Evolutionary conservation across 2,888 invertebrate genomes (phyloP).

Genomic region (Ellobium chinense): DNA sequence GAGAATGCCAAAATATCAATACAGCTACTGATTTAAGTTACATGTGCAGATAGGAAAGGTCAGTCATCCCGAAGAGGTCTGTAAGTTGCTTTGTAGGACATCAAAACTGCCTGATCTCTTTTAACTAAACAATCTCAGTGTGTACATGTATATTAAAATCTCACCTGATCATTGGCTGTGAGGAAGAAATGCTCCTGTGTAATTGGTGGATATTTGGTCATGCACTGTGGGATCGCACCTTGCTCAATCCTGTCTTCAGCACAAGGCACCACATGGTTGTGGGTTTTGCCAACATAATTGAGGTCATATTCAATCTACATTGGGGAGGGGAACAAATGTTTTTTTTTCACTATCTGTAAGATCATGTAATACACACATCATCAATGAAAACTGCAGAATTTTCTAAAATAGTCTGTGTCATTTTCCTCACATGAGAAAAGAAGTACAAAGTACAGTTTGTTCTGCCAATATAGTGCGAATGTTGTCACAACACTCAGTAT

Average conservation of each 20-base stretch:
- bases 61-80: background rate
- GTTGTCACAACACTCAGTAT: too few relatives aligned
- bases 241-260: conserved; percentile 84
- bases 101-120: background rate
- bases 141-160: background rate
- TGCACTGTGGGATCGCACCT: conserved; percentile 82
- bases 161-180: conserved; percentile 82
- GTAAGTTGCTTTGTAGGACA: background rate
- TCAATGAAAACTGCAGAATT: too few relatives aligned
- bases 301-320: conserved; percentile 79
- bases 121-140: background rate
- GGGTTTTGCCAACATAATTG: conserved; percentile 62
- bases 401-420: too few relatives aligned
- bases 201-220: conserved; percentile 80
- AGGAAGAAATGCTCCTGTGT: conserved; percentile 81
- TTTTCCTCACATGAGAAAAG: too few relatives aligned
- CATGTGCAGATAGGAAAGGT: background rate
- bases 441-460: too few relatives aligned
- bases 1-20: too few relatives aligned
- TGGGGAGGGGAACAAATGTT: too few relatives aligned
- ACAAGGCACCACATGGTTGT: conserved; percentile 75
- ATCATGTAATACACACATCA: too few relatives aligned
- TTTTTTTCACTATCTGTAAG: too few relatives aligned
- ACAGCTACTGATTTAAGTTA: too few relatives aligned
- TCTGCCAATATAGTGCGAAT: too few relatives aligned